A percentile compares a stretch with the other conserved stretches of the same genome.
These are phyloP conservation scores for Thryonomys swinderianus DNA, from an alignment of 2,113 vertebrate genomes.

Conservation along the genomic window DNA sequence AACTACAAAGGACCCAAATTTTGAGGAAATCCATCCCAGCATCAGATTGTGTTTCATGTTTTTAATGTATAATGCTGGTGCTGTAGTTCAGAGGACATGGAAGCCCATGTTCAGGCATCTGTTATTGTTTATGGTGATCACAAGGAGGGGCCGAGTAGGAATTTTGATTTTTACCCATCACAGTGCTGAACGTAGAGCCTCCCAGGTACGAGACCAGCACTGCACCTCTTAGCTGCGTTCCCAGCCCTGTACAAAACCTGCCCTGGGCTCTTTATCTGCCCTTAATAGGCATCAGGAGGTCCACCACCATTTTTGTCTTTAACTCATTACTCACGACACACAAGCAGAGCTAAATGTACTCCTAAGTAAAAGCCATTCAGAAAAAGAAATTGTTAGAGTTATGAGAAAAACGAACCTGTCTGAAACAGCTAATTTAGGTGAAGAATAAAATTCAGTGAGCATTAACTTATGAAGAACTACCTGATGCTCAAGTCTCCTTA, in stretches of 20 bases:
- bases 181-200: not conserved
- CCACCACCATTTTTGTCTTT: not conserved
- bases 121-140: fast-evolving
- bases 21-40: not conserved
- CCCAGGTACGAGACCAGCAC: not conserved
- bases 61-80: not conserved
- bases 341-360: not conserved
- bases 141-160: too few relatives aligned
- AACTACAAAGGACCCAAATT: not conserved
- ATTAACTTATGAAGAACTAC: not conserved
- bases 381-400: not conserved
- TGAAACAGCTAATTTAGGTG: not conserved
- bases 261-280: not conserved
- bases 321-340: not conserved
- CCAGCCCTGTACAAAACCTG: not conserved
- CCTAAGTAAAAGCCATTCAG: not conserved
- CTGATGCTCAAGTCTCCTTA: not conserved
- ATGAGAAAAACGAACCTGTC: not conserved
- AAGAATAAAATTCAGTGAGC: not conserved
- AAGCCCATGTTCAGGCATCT: fast-evolving
- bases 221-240: not conserved
- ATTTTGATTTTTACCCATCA: not conserved
- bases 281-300: not conserved
- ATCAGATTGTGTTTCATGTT: too few relatives aligned
- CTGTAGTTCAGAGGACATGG: fast-evolving